Percentiles rank a stretch among this genome's conserved stretches.
phyloP scores from a whole-genome alignment of 2,888 invertebrate genomes.

The Diaperis boleti region DNA sequence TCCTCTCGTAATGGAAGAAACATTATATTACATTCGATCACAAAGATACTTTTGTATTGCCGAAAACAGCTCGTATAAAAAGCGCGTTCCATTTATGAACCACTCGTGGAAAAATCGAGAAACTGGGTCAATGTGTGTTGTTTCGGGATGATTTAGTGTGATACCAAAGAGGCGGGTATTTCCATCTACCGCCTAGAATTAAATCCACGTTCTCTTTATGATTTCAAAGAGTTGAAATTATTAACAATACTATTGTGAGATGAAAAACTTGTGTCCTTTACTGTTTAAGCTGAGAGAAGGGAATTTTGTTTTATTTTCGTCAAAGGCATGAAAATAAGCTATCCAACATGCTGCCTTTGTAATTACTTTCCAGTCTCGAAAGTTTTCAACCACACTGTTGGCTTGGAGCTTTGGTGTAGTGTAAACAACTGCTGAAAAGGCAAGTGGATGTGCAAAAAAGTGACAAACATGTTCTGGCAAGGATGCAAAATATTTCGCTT shows the following conservation, averaged over 20 bases:
- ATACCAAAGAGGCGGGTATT: neutral
- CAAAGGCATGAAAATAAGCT: slow-evolving; percentile 9
- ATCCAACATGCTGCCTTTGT: slow-evolving; percentile 5
- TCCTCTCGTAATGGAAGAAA: slow-evolving; percentile 17
- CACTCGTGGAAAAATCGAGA: neutral
- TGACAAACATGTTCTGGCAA: too few species aligned
- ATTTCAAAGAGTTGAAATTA: neutral
- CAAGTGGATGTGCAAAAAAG: neutral
- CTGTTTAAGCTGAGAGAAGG: too few species aligned
- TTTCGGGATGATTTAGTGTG: neutral
- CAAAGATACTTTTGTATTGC: slow-evolving; percentile 12
- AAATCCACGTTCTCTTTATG: neutral
- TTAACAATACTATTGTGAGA: neutral
- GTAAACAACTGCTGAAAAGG: slow-evolving; percentile 2
- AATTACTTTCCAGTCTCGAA: slow-evolving; percentile 7
- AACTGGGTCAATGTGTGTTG: slow-evolving; percentile 7
- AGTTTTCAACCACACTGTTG: slow-evolving; percentile 8
- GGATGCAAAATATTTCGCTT: too few species aligned
- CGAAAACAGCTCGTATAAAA: slow-evolving; percentile 12
- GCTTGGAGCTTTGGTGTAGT: slow-evolving; percentile 3
- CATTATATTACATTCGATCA: slow-evolving; percentile 19
- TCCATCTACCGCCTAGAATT: neutral
- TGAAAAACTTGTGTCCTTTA: neutral
- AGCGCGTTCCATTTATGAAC: slow-evolving; percentile 14
- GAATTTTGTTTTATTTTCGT: neutral